Evolutionary conservation across 2,888 invertebrate species (phyloP).

Genomic region (Drymonia ruficornis): DNA sequence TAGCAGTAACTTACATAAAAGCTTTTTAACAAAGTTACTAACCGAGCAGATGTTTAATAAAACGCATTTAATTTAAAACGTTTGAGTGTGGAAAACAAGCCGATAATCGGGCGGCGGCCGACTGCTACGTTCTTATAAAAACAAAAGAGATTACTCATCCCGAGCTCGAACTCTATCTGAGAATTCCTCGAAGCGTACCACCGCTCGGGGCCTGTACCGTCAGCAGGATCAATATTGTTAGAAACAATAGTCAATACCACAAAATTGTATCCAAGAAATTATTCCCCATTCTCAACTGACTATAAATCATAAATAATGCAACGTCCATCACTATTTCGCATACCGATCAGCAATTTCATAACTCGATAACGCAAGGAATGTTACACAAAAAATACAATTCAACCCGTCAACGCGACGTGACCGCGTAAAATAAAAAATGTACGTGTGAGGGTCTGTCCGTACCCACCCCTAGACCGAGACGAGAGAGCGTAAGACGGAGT

Average conservation of each 20-base stretch:
- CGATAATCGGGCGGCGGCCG: conserved; percentile 67
- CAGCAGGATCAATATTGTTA: conserved; percentile 45
- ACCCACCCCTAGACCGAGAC: conserved; percentile 72
- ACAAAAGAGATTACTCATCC: conserved; percentile 84
- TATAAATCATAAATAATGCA: not conserved
- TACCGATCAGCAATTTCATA: conserved; percentile 12
- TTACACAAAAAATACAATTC: conserved; percentile 14
- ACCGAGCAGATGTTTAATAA: conserved; percentile 39
- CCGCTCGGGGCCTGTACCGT: conserved; percentile 59
- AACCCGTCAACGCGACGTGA: conserved; percentile 42
- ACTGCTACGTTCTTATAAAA: conserved; percentile 73
- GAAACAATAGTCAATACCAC: not conserved
- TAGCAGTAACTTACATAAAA: not conserved
- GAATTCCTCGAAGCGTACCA: conserved; percentile 75
- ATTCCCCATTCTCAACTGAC: not conserved
- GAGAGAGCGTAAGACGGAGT: conserved; percentile 81
- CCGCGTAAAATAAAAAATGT: conserved; percentile 53
- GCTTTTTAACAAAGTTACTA: conserved; percentile 24
- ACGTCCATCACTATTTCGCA: conserved; percentile 1
- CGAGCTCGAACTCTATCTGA: conserved; percentile 79
- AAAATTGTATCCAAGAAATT: not conserved
- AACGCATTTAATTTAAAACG: conserved; percentile 50
- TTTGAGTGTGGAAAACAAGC: conserved; percentile 58
- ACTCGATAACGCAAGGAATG: not conserved
- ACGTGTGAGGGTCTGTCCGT: conserved; percentile 63